Percentiles rank a stretch among this genome's conserved stretches.
Conservation (phyloP, 2,113 vertebrate genomes). For the Anas platyrhynchos region DNA sequence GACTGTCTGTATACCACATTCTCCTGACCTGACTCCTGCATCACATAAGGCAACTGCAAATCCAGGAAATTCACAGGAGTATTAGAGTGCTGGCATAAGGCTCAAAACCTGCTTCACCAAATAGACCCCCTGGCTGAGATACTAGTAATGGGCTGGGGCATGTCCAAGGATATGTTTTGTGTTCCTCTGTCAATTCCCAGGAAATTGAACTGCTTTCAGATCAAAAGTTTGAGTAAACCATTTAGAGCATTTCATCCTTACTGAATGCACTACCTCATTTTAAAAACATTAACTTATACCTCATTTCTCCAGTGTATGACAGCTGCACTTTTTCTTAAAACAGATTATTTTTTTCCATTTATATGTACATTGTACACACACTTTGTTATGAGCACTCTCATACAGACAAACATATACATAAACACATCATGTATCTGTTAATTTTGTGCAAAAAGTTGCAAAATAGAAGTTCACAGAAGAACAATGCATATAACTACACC, state of each 20-base stretch:
- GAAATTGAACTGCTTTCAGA: neutral
- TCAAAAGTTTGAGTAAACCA: neutral
- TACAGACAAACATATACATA: neutral
- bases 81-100: neutral
- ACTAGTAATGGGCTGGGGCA: neutral
- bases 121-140: neutral
- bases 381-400: neutral
- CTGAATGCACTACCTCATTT: neutral
- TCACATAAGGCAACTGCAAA: neutral
- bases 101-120: neutral
- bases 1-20: neutral
- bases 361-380: fast-evolving
- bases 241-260: neutral
- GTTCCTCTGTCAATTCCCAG: fast-evolving
- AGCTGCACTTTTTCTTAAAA: neutral
- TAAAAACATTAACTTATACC: neutral
- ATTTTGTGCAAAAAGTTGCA: neutral
- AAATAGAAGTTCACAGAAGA: neutral
- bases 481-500: neutral
- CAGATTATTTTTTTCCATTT: neutral
- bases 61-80: neutral
- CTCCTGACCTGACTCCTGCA: neutral
- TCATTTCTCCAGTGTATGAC: neutral
- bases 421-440: neutral
- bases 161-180: neutral